Evolutionary conservation across 2,797 vertebrate species (phyloP).

Genomic region (Salarias fasciatus): DNA sequence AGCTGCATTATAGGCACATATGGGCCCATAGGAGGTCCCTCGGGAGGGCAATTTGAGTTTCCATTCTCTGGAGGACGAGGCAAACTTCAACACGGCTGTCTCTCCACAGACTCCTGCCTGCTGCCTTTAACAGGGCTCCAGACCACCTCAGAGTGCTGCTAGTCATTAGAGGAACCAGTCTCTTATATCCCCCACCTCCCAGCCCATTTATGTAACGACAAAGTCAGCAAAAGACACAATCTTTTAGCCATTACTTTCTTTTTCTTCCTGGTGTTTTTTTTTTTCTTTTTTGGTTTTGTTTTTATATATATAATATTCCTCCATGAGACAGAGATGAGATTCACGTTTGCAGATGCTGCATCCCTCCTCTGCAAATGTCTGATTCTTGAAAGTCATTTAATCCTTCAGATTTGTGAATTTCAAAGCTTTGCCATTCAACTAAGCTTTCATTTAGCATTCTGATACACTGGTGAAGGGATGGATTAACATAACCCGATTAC

Average conservation of each 20-base stretch:
- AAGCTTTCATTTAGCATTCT: slow-evolving; percentile 76
- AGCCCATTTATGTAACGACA: slow-evolving; percentile 11
- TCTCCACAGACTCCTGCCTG: slow-evolving; percentile 42
- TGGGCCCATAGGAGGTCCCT: slow-evolving; percentile 47
- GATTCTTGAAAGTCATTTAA: slow-evolving; percentile 68
- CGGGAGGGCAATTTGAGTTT: slow-evolving; percentile 48
- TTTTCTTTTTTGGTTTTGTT: neutral
- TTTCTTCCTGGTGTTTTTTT: neutral
- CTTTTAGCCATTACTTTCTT: slow-evolving; percentile 13
- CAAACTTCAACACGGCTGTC: slow-evolving; percentile 33
- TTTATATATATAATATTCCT: slow-evolving; percentile 28
- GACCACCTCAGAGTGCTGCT: slow-evolving; percentile 33
- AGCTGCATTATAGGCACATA: slow-evolving; percentile 39
- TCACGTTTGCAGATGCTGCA: slow-evolving; percentile 39
- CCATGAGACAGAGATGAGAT: slow-evolving; percentile 36
- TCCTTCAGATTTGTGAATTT: slow-evolving; percentile 70
- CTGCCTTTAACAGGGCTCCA: slow-evolving; percentile 15
- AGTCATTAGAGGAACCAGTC: slow-evolving; percentile 10
- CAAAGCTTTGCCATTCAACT: slow-evolving; percentile 68
- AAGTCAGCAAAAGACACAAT: slow-evolving; percentile 30
- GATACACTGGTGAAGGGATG: slow-evolving; percentile 66
- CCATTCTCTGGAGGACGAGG: slow-evolving; percentile 41
- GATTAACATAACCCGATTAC: slow-evolving; percentile 77
- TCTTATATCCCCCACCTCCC: slow-evolving; percentile 2
- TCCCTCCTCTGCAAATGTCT: slow-evolving; percentile 53